Evolutionary conservation across 2,888 invertebrate genomes (phyloP).

Genomic region (Arenicola marina): DNA sequence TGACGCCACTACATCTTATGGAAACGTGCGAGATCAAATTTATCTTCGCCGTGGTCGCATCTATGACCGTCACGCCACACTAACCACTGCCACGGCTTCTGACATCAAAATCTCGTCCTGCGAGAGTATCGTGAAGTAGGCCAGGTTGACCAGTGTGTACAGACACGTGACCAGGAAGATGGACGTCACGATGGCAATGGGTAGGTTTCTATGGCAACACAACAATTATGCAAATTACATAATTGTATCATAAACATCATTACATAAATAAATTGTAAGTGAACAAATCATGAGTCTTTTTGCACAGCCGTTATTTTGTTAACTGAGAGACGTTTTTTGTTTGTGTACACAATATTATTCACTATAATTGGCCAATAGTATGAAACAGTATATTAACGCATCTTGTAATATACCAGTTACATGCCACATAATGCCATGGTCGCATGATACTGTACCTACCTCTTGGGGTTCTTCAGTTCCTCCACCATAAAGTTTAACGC

Average conservation of each 20-base stretch:
- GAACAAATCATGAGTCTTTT: no score
- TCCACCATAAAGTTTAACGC: conserved; percentile 57
- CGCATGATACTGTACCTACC: conserved; percentile 36
- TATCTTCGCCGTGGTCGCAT: no score
- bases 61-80: no score
- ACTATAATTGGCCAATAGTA: no score
- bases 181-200: conserved; percentile 85
- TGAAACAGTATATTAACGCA: no score
- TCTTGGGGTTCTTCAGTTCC: conserved; percentile 57
- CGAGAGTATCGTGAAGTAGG: conserved; percentile 34
- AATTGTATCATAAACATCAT: no score
- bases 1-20: no score
- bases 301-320: no score
- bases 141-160: conserved; percentile 78
- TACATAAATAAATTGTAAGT: no score
- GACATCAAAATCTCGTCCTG: conserved; percentile 30
- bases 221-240: not conserved
- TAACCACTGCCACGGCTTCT: conserved; percentile 36
- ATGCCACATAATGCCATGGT: not conserved
- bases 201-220: conserved; percentile 70
- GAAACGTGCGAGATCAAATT: not conserved
- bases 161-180: conserved; percentile 86
- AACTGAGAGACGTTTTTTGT: no score
- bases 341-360: no score
- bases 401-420: no score